Evolutionary conservation across 2,888 invertebrate genomes (phyloP), one percentile per base, ranked within the genome.

Genomic region (Brenthis ino): DNA sequence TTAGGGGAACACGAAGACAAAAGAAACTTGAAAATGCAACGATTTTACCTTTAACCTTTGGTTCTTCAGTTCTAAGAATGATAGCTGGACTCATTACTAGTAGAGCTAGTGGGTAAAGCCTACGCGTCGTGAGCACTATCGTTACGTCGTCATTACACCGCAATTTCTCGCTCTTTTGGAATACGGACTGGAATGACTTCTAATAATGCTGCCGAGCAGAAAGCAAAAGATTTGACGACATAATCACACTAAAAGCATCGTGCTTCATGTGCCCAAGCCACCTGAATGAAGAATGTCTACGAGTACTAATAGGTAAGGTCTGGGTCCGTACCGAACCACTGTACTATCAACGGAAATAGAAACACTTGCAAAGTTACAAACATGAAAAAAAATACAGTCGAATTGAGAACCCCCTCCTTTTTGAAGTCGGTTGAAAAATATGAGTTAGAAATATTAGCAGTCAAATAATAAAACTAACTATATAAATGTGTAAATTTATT

Each of bases 161-260:
- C 81, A 80, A 81, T 83, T 82, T 80, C 80, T 80, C 76, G 75
- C 77, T 75, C 75, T 72, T 72, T 74, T 72, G 64, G 67, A 72
- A 72, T 69, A 69, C 72, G 72, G 71, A 73, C 69, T 72, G 69
- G 80, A 84, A 84, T 79, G 83, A 82, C 82, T 85, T 85, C 83
- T 86, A 85, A 85, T 87, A 87, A 83, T 78, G 81, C 83, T 79
- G 78, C 72, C 80, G 78, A 77, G 80, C 79, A 79, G 79, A 85
- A 85, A 82, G 83, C 83, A 82, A 83, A 77, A 83, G 82, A 83
- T 81, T 82, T 83, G 82, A 86, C 83, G 83, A 84, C 88, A 88
- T 87, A 88, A 89, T 89, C 86, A 85, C 82, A 83, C 85, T 89
- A 88, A 89, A 89, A 89, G 88, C 89, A 85, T 86, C 82, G 80